Evolutionary conservation across 2,888 invertebrate genomes (phyloP), one percentile per base, ranked within the genome.

Genomic region (Tinea trinotella): DNA sequence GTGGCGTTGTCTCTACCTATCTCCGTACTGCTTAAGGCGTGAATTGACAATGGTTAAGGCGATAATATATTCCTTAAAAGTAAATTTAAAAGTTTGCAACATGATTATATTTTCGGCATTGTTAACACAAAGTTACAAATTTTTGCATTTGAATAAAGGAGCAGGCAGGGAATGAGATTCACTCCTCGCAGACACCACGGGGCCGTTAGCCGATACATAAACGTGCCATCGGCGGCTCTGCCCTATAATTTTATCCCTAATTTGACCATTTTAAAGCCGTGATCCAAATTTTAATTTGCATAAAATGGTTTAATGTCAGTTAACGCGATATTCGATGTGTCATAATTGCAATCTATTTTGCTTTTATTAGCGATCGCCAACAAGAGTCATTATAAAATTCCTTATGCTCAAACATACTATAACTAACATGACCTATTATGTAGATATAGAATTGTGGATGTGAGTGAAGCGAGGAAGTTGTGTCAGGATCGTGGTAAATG

Each of bases 301-400:
- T 81, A 79, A 79, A 80, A 77, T 78, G 76, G 76, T 71, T n/a
- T 81, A 77, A 81, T 77, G 74, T 71, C 74, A 74, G 74, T 71
- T 74, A 74, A 72, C 71, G 72, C 68, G 68, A 70, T 71, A 70
- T 74, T 70, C 70, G 65, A 75, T 68, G 76, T 76, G 76, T 79
- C 67, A 76, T 75, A 75, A 77, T 76, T 72, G 68, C 67, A 65
- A 61, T 68, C 67, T 71, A 70, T 73, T 67, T 30, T 30, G 30
- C n/a, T 30, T 7, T 30, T 22, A 22, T 22, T 22, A 22, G 22
- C 7, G 22, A 3, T 22, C 7, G 22, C 22, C 3, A 22, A 22
- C 22, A 10, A 30, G 9, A 7, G 9, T 30, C n/a, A 30, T 30
- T 30, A 30, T 30, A 10, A 30, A 30, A 30, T 30, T 30, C 30